Conservation (phyloP, 2,113 vertebrate species). For the Rostratula benghalensis region DNA sequence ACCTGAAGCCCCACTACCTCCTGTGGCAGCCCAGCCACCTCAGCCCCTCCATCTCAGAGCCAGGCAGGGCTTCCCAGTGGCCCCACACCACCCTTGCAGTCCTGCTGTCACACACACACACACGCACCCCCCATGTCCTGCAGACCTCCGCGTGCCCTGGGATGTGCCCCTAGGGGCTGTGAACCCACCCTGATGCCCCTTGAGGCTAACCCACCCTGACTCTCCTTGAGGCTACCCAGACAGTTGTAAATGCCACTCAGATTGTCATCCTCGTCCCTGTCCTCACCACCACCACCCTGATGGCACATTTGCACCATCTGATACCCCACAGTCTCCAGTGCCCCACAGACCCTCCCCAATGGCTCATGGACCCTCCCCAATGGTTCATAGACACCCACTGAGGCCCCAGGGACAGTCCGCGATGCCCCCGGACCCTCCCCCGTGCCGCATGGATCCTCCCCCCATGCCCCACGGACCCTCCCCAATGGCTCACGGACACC, state of each 20-base stretch:
- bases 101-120: too few relatives aligned
- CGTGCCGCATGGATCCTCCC: too few relatives aligned
- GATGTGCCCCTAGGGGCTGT: rapidly evolving
- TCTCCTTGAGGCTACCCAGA: background rate
- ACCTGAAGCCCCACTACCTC: background rate
- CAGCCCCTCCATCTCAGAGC: background rate
- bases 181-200: background rate
- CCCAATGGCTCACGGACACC: too few relatives aligned
- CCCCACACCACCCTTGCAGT: background rate
- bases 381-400: too few relatives aligned
- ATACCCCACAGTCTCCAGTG: too few relatives aligned
- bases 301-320: background rate
- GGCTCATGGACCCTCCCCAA: too few relatives aligned
- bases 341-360: background rate
- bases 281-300: too few relatives aligned
- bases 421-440: background rate
- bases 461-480: background rate
- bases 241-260: background rate
- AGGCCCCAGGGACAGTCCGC: too few relatives aligned
- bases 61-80: background rate
- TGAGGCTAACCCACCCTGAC: too few relatives aligned
- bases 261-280: background rate
- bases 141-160: too few relatives aligned
- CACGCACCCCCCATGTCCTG: background rate
- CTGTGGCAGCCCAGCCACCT: background rate